Evolutionary conservation across 2,888 invertebrate species (phyloP), one percentile per base, ranked within the genome.

Genomic region (Hypolimnas misippus): DNA sequence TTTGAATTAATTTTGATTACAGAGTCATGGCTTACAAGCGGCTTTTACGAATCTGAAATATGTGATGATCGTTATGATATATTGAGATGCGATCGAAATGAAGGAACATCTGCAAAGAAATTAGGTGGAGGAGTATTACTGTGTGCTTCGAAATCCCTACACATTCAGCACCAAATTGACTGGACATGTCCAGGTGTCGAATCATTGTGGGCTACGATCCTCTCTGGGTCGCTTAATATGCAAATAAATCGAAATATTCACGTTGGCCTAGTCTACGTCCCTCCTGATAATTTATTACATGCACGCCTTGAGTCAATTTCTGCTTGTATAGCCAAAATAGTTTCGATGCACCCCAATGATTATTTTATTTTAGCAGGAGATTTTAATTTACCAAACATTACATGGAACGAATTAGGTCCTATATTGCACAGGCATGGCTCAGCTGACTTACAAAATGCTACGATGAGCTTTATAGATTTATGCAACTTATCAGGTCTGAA

Each of bases 21-120:
- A 17, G 52, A 52, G 35, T 25, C 49, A 25, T 49, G 49, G 49
- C 25, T 25, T 25, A 25, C 51, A 31, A 14, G n/a, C 5, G 31
- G 40, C 21, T 35, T 53, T 12, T 53, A 53, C n/a, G 53, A 53
- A 21, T 12, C 12, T 1, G 53, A 53, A 40, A 53, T 53, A 7
- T 53, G 53, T n/a, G 40, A 53, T 8, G 40, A 53, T 14, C 35
- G 53, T 12, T 53, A 53, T 19, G 40, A 53, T 14, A n/a, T 53
- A 3, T 14, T 53, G 12, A 14, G 53, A 1, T 40, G 25, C 25
- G 53, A 53, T 19, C 40, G 53, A 14, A 40, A 53, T 21, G 19
- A 8, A 5, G n/a, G 21, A 40, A 53, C 53, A 35, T 53, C 53
- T 2, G 7, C 25, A 12, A 53, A 40, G 19, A 38, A 53, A 53